Base-by-base conservation (phyloP, 2,797 vertebrate species). In the Novumbra hubbsi region DNA sequence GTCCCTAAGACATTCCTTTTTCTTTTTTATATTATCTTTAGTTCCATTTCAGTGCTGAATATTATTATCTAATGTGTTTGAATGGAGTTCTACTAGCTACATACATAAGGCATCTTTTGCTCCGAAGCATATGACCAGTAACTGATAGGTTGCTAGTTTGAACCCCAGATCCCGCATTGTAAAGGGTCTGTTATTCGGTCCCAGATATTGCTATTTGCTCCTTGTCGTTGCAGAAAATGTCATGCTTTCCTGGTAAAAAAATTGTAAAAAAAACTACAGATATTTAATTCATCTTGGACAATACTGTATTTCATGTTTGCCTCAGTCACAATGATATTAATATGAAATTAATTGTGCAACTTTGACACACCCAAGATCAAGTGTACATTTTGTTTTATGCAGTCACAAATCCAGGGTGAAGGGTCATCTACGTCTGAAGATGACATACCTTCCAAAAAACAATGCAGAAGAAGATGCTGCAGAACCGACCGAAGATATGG, bases 401-500 rank as follows among this genome's bases (percentile, higher is more conserved):
- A 99, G 97, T 87, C 95, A 96, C 88, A 98, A 97, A 89, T 98
- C 97, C 77, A 95, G 96, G 90, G 97, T 99, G 78, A 98, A 98
- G 92, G 97, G 98, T 83, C 94, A 98, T 80, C 95, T 99, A 84
- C 93, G 97, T 85, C 92, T 99, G 80, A 99, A 98, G 94, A 98
- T 99, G 96, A 97, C 96, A 14, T 99, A 98, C 76, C 87, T 98
- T 74, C 97, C 97, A 71, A 97, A 96, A 41, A 94, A 84, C 87
- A 94, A 92, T 45, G 93, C 96, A 65, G 96, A 95, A 85, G 96
- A 96, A 62, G 96, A 97, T 77, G 82, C 91, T 0, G 50, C 90
- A 32, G 96, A 98, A 78, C 96, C 94, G 85, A 90, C 88, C 0
- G 97, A 98, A 79, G 95, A 97, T 70, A 75, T 87, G 19, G 96